phyloP scores from a whole-genome alignment of 2,797 vertebrate species.

The Melanotaenia trifasciata region DNA sequence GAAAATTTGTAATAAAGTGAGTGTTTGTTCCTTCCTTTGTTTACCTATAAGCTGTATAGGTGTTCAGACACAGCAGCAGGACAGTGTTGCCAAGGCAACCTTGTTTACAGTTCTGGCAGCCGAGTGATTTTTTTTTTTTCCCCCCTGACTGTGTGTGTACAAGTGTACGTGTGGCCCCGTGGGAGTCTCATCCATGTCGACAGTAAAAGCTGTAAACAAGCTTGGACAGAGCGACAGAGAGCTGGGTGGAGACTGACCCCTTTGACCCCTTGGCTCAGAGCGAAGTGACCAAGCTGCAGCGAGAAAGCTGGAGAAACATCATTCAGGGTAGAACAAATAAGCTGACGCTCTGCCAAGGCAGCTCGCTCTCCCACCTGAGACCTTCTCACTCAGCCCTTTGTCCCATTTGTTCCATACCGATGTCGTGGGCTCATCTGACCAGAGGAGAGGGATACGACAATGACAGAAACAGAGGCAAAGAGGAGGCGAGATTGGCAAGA shows the following conservation, averaged over 20 bases:
- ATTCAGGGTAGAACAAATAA: conserved; percentile 55
- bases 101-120: conserved; percentile 50
- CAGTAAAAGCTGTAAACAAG: conserved; percentile 71
- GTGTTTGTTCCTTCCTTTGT: not conserved
- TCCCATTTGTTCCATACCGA: conserved; percentile 53
- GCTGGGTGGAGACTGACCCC: conserved; percentile 57
- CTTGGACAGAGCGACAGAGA: conserved; percentile 45
- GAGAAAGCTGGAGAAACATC: conserved; percentile 34
- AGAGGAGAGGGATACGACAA: conserved; percentile 24
- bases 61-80: conserved; percentile 49
- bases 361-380: conserved; percentile 64
- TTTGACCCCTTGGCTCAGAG: conserved; percentile 56
- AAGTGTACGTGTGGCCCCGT: conserved; percentile 23
- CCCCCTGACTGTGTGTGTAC: conserved; percentile 3
- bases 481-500: not conserved
- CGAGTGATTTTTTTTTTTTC: not conserved
- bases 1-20: conserved; percentile 15
- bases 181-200: conserved; percentile 59
- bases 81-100: conserved; percentile 72
- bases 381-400: conserved; percentile 38
- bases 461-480: not conserved
- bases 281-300: not conserved
- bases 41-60: conserved; percentile 37
- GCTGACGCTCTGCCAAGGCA: conserved; percentile 47
- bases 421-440: conserved; percentile 35